phyloP scores from a whole-genome alignment of 2,113 vertebrate genomes.

The Lipophrys pholis region DNA sequence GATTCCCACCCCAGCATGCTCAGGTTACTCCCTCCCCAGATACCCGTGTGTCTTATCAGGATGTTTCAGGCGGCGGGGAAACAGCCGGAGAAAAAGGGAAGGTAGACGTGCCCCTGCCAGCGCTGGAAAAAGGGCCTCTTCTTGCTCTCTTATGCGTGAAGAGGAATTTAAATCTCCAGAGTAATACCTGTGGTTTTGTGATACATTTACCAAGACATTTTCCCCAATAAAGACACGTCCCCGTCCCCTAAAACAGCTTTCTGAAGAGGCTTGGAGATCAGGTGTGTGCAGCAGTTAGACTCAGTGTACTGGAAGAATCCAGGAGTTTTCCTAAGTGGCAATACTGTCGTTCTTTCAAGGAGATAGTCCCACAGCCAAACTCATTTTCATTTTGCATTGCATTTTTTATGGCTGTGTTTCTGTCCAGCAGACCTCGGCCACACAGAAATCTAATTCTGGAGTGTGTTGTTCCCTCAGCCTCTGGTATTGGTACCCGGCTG shows the following conservation, averaged over 20 bases:
- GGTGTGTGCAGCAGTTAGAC: slow-evolving; percentile 40
- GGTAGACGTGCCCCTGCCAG: slow-evolving; percentile 52
- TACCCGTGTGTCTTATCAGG: slow-evolving; percentile 69
- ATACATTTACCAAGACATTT: slow-evolving; percentile 63
- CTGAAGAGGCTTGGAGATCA: slow-evolving; percentile 51
- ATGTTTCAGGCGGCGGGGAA: slow-evolving; percentile 70
- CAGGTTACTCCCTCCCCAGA: slow-evolving; percentile 63
- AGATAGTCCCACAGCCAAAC: slow-evolving; percentile 2
- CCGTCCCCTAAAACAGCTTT: slow-evolving; percentile 33
- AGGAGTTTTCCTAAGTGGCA: slow-evolving; percentile 21
- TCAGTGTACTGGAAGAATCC: slow-evolving; percentile 39
- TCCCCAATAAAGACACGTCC: slow-evolving; percentile 54
- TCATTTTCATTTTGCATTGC: background rate
- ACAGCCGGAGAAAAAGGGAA: slow-evolving; percentile 50
- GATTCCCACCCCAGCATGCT: slow-evolving; percentile 52
- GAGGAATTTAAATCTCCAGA: slow-evolving; percentile 68
- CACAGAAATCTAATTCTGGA: slow-evolving; percentile 35
- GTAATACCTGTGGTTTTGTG: slow-evolving; percentile 73
- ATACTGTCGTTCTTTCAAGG: slow-evolving; percentile 24
- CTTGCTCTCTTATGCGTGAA: slow-evolving; percentile 74
- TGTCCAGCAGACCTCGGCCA: slow-evolving; percentile 28
- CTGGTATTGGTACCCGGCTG: no score
- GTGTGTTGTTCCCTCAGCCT: no score
- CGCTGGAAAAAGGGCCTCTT: slow-evolving; percentile 56
- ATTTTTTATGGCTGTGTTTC: slow-evolving; percentile 17